phyloP scores from a whole-genome alignment of 1,140 invertebrate species.

The Drosophila watanabei region DNA sequence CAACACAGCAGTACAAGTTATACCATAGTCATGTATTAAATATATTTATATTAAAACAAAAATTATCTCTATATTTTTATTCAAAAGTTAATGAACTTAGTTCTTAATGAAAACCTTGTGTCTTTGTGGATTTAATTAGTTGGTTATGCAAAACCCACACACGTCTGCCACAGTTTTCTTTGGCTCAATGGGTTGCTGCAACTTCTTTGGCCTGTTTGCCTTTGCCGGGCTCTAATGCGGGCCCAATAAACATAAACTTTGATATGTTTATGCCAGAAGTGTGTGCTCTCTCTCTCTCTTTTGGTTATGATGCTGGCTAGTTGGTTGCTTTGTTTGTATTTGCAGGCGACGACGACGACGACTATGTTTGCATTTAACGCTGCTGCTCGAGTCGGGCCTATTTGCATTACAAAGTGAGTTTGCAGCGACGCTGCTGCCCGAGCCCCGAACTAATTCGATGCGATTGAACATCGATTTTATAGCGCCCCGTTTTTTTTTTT shows the following conservation, averaged over 20 bases:
- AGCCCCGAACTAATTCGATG: conserved; percentile 64
- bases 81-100: too few species aligned
- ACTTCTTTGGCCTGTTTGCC: conserved; percentile 27
- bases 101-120: conserved; percentile 1
- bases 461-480: conserved; percentile 79
- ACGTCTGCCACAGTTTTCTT: conserved; percentile 14
- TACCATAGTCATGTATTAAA: not conserved
- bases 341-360: conserved; percentile 17
- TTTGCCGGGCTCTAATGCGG: conserved; percentile 47
- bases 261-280: conserved; percentile 78
- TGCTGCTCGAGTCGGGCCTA: conserved; percentile 48
- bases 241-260: conserved; percentile 77
- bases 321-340: conserved; percentile 28
- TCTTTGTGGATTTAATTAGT: conserved; percentile 18
- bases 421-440: conserved; percentile 37
- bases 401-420: conserved; percentile 81
- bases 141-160: conserved; percentile 16
- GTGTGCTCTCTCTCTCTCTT: conserved; percentile 28
- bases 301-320: conserved; percentile 16
- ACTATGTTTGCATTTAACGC: conserved; percentile 30
- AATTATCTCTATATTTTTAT: too few species aligned
- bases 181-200: conserved; percentile 15
- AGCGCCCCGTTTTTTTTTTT: conserved; percentile 65
- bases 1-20: conserved; percentile 21
- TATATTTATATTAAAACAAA: too few species aligned